Conservation (phyloP, 1,140 invertebrate species). For the Tyrophagus putrescentiae region DNA sequence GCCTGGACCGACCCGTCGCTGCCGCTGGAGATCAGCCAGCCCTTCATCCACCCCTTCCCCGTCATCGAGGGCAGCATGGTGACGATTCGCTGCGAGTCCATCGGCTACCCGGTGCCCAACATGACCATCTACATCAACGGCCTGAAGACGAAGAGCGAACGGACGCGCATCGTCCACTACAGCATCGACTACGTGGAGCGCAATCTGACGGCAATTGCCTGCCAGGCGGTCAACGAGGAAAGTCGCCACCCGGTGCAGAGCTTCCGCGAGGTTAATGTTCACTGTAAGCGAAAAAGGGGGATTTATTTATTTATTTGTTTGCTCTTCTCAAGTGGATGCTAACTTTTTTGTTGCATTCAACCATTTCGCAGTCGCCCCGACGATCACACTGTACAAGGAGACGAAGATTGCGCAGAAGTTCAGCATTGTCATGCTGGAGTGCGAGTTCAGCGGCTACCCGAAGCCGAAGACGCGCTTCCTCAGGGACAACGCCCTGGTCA, state of each 20-base stretch:
- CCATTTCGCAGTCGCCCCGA: conserved; percentile 46
- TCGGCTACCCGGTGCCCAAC: conserved; percentile 62
- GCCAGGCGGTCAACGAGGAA: conserved; percentile 17
- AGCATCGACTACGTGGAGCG: conserved; percentile 60
- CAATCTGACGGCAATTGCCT: conserved; percentile 48
- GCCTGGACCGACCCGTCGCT: conserved; percentile 71
- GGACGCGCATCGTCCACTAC: conserved; percentile 46
- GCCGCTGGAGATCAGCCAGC: conserved; percentile 65
- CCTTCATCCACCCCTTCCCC: conserved; percentile 59
- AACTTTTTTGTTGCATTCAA: neutral
- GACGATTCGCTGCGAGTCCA: conserved; percentile 63
- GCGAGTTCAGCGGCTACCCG: conserved; percentile 55
- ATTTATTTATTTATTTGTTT: neutral
- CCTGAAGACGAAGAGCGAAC: conserved; percentile 6
- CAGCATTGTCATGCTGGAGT: conserved; percentile 53
- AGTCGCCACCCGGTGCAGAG: conserved; percentile 54
- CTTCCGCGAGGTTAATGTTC: neutral
- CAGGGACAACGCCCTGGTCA: conserved; percentile 38
- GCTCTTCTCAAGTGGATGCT: neutral
- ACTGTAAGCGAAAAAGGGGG: conserved; percentile 14
- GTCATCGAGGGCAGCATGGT: conserved; percentile 64
- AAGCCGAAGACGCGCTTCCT: conserved; percentile 61
- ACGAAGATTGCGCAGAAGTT: conserved; percentile 54
- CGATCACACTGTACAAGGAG: conserved; percentile 22
- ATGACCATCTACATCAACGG: conserved; percentile 43